These are phyloP conservation scores for Triplophysa tibetana DNA, from an alignment of 2,113 vertebrate species.

Conservation along the genomic window DNA sequence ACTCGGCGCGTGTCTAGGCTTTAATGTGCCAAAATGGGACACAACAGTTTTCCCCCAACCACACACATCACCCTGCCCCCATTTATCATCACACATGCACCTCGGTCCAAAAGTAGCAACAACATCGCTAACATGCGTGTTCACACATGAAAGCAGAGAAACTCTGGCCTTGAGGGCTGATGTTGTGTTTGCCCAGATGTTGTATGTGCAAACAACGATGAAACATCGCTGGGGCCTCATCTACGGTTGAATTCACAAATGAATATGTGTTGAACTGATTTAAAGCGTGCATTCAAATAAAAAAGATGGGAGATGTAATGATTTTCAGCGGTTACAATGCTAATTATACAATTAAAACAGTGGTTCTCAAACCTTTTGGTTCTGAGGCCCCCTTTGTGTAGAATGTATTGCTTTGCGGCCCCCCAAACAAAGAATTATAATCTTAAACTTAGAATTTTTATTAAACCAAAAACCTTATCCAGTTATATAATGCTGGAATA, in stretches of 20 bases:
- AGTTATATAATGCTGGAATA: too few relatives aligned
- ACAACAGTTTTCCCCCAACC: constrained; percentile 11
- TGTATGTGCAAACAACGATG: neutral
- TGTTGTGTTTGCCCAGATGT: neutral
- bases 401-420: too few relatives aligned
- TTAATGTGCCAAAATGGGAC: constrained; percentile 35
- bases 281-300: neutral
- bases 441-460: too few relatives aligned
- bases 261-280: neutral
- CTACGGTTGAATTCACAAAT: neutral
- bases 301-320: neutral
- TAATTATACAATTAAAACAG: constrained; percentile 26
- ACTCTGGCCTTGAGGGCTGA: constrained; percentile 11
- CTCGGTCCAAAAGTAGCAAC: neutral
- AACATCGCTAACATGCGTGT: neutral
- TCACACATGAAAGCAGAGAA: neutral
- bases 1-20: constrained; percentile 12
- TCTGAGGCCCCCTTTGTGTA: too few relatives aligned
- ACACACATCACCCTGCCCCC: constrained; percentile 15
- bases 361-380: too few relatives aligned
- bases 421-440: too few relatives aligned
- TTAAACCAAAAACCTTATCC: too few relatives aligned
- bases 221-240: neutral
- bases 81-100: neutral
- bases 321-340: neutral